phyloP scores from a whole-genome alignment of 2,113 vertebrate genomes.

The Esox niger region DNA sequence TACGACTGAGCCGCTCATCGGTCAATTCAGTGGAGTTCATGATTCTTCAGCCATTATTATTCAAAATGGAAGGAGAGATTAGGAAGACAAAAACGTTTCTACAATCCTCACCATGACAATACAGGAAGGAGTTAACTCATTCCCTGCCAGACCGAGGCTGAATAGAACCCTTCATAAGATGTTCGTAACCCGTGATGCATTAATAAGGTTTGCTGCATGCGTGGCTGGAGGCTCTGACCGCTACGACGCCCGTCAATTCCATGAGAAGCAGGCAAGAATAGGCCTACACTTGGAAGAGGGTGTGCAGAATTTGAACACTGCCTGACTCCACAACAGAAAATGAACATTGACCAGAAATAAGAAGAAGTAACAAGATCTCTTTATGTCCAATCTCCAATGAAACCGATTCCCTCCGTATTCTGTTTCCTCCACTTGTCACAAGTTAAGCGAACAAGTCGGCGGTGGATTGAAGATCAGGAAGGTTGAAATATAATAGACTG shows the following conservation, averaged over 20 bases:
- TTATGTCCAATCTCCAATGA: no score
- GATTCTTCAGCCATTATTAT: conserved; percentile 52
- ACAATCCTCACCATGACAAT: conserved; percentile 60
- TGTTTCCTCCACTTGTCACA: conserved; percentile 38
- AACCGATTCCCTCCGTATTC: conserved; percentile 47
- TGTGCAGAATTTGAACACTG: no score
- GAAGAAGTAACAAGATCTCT: no score
- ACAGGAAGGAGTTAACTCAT: conserved; percentile 15
- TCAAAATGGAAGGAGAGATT: conserved; percentile 49
- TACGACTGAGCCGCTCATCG: conserved; percentile 49
- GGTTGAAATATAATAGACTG: conserved; percentile 61
- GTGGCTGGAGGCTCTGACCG: no score
- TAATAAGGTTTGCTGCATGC: no score
- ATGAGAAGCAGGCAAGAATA: no score
- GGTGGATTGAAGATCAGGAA: conserved; percentile 17
- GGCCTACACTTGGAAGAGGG: no score
- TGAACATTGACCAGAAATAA: no score
- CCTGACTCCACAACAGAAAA: no score
- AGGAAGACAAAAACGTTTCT: conserved; percentile 29
- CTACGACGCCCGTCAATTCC: no score
- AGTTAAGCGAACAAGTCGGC: conserved; percentile 52
- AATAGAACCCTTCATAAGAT: no score
- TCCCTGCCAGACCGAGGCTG: neutral
- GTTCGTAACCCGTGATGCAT: no score
- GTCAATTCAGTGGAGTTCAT: conserved; percentile 24